Percentiles rank a stretch among this genome's conserved stretches.
These are phyloP conservation scores for Zoanthus solanderi DNA, from an alignment of 92 coral and sea anemone species.

Conservation along the genomic window DNA sequence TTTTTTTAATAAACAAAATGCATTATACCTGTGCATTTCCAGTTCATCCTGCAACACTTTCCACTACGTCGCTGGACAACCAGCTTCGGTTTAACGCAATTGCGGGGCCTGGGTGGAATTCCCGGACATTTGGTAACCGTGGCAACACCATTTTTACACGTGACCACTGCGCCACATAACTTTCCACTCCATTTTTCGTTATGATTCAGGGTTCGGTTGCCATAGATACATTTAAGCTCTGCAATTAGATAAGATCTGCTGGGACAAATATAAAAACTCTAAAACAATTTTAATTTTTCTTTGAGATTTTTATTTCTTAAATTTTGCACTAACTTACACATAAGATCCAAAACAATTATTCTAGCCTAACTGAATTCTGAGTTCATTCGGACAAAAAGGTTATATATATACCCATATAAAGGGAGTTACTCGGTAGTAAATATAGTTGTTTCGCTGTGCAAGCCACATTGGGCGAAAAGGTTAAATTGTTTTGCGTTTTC, in stretches of 20 bases:
- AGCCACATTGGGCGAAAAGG: too few species aligned
- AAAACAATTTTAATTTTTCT: too few species aligned
- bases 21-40: slow-evolving; percentile 79
- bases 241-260: neutral
- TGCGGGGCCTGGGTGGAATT: slow-evolving; percentile 78
- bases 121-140: slow-evolving; percentile 77
- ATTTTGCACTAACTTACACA: too few species aligned
- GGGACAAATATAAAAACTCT: neutral
- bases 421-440: too few species aligned
- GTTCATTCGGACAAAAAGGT: too few species aligned
- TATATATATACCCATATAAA: too few species aligned
- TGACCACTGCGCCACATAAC: slow-evolving; percentile 83
- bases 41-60: slow-evolving; percentile 79
- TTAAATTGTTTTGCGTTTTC: too few species aligned
- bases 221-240: slow-evolving; percentile 83
- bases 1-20: neutral
- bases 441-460: too few species aligned
- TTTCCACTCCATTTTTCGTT: slow-evolving; percentile 89
- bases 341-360: too few species aligned
- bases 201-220: slow-evolving; percentile 77
- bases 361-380: too few species aligned
- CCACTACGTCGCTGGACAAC: slow-evolving; percentile 72
- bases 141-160: slow-evolving; percentile 75
- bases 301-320: too few species aligned
- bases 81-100: slow-evolving; percentile 76